Percentiles rank a stretch among this genome's conserved stretches.
Conservation (phyloP, 2,888 invertebrate genomes). For the Tinea trinotella region DNA sequence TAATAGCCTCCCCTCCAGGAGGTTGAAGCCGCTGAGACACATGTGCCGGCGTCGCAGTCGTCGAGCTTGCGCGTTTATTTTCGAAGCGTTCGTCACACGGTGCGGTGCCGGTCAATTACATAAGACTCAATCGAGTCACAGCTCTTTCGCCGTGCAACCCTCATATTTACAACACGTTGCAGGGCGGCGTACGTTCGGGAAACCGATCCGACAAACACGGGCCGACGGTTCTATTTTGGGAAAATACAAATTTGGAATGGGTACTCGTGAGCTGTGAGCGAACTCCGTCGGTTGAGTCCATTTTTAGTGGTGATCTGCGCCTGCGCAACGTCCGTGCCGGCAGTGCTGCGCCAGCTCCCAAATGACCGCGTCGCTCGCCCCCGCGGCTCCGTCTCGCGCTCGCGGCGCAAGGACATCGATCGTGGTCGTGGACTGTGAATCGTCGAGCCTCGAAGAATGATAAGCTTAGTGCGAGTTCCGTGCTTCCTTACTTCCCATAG, state of each 20-base stretch:
- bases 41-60: slow-evolving; percentile 43
- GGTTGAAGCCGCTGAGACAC: slow-evolving; percentile 53
- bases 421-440: slow-evolving; percentile 31
- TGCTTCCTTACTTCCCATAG: slow-evolving; percentile 98
- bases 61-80: slow-evolving; percentile 46
- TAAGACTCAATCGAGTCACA: background rate
- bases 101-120: slow-evolving; percentile 35
- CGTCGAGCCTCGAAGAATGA: slow-evolving; percentile 1
- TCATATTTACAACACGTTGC: slow-evolving; percentile 47
- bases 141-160: slow-evolving; percentile 23
- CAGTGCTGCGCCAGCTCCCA: slow-evolving; percentile 64
- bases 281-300: slow-evolving; percentile 68
- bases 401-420: background rate
- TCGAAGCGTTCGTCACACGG: slow-evolving; percentile 66
- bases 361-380: slow-evolving; percentile 61
- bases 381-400: slow-evolving; percentile 28
- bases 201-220: slow-evolving; percentile 69
- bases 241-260: slow-evolving; percentile 87
- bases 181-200: slow-evolving; percentile 66
- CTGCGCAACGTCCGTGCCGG: slow-evolving; percentile 61
- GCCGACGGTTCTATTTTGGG: slow-evolving; percentile 78
- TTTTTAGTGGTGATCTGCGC: slow-evolving; percentile 72
- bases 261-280: slow-evolving; percentile 68
- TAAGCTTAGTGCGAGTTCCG: slow-evolving; percentile 82
- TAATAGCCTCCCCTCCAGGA: slow-evolving; percentile 71